Evolutionary conservation across 2,888 invertebrate species (phyloP).

Genomic region (Sabellastarte sp.): DNA sequence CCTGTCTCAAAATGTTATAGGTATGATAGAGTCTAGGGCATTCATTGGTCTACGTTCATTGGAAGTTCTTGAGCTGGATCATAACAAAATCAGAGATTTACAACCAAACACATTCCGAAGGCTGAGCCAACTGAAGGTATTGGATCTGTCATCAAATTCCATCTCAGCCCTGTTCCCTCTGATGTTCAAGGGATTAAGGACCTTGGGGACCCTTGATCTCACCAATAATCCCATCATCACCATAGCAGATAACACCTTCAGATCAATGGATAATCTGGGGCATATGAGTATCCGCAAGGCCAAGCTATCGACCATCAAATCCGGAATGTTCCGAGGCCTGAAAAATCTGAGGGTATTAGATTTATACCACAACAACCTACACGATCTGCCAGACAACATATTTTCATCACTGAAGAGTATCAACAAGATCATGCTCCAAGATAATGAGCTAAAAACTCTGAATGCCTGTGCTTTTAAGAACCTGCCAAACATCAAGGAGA

Average conservation of each 20-base stretch:
- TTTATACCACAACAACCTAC: conserved; percentile 22
- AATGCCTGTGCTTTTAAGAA: conserved; percentile 32
- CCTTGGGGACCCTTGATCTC: conserved; percentile 20
- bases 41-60: conserved; percentile 21
- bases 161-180: conserved; percentile 32
- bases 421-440: conserved; percentile 16
- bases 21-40: conserved; percentile 21
- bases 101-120: conserved; percentile 24
- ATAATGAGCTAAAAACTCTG: conserved; percentile 23
- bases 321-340: conserved; percentile 27
- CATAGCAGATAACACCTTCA: conserved; percentile 24
- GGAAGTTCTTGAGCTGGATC: conserved; percentile 14
- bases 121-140: conserved; percentile 12
- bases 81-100: conserved; percentile 28
- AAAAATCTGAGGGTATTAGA: conserved; percentile 13
- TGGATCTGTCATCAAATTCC: conserved; percentile 26
- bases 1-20: conserved; percentile 18
- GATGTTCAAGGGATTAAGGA: conserved; percentile 27
- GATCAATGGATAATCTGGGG: conserved; percentile 17
- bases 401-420: conserved; percentile 17
- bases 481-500: conserved; percentile 17
- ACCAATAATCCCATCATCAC: conserved; percentile 24
- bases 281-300: conserved; percentile 20
- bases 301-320: conserved; percentile 20
- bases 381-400: conserved; percentile 16